Evolutionary conservation across 1,140 invertebrate species (phyloP), one percentile per base, ranked within the genome.

Genomic region (Drosophila varians): DNA sequence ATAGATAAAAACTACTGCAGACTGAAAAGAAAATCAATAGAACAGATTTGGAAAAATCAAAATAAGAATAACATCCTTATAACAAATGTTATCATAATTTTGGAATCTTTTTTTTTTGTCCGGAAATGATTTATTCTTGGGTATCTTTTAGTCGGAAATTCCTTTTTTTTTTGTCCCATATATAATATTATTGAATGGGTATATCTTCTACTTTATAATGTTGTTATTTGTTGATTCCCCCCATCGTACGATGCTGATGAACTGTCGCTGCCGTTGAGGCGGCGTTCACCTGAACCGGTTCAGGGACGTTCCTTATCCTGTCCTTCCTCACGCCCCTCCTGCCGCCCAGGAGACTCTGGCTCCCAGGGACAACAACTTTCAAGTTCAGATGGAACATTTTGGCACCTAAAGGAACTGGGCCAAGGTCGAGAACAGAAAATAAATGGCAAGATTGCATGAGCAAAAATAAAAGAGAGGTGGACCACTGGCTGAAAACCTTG

Each of bases 351-450:
- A 21, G 21, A 21, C 2, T 21, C 2, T 21, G 21, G 3, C 19
- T 19, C 7, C 40, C 77, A 82, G 23, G 78, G 72, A 77, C 76
- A 80, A 79, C 80, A 87, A 86, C 80, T 87, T 87, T 86, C 82
- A 87, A 80, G 80, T 87, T 86, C 80, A 87, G 45, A 51, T 65
- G 54, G 47, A 71, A 74, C 54, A 65, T 77, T 66, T 86, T 86
- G 82, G 82, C 80, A 77, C 62, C 62, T 40, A 14, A 64, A 87
- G 76, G 57, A 86, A 86, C 58, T 86, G 82, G 82, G 80, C 73
- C 80, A 86, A 86, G 80, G 80, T 87, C 82, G 56, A 43, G 72
- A 86, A 86, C 57, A 23, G 49, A 70, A 74, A 77, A 71, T 47
- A 43, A 52, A 58, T 31, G 23, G 9, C 28, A 34, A 43, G 34